phyloP scores from a whole-genome alignment of 1,140 invertebrate species.

The Leptopilina clavipes region DNA sequence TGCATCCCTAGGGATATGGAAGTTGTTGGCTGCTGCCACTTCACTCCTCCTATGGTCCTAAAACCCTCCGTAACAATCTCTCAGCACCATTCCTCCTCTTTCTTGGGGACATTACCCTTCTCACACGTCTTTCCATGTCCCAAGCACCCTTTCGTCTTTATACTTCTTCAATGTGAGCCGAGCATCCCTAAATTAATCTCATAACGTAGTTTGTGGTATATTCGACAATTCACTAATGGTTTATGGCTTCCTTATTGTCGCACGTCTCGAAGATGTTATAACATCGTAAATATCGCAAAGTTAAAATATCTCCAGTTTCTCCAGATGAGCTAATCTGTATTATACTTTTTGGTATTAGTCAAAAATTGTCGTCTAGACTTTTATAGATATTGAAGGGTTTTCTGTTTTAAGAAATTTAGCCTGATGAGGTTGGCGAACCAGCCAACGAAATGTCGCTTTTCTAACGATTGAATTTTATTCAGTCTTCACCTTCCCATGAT shows the following conservation, averaged over 20 bases:
- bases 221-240: conserved; percentile 19
- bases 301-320: neutral
- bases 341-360: too few species aligned
- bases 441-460: too few species aligned
- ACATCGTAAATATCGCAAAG: neutral
- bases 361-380: too few species aligned
- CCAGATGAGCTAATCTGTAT: too few species aligned
- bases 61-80: neutral
- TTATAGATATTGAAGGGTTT: too few species aligned
- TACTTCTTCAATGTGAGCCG: neutral
- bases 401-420: too few species aligned
- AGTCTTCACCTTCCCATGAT: too few species aligned
- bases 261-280: neutral
- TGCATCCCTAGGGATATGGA: conserved; percentile 55
- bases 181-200: conserved; percentile 26
- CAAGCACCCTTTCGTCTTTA: neutral
- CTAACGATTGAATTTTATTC: too few species aligned
- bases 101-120: conserved; percentile 42
- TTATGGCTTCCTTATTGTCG: neutral
- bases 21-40: conserved; percentile 38
- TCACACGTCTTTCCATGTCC: conserved; percentile 7
- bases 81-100: conserved; percentile 23
- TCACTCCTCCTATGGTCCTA: conserved; percentile 34
- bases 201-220: conserved; percentile 13
- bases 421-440: too few species aligned